These are phyloP conservation scores for Drosophila parabipectinata DNA, from an alignment of 1,140 invertebrate genomes.

Conservation along the genomic window DNA sequence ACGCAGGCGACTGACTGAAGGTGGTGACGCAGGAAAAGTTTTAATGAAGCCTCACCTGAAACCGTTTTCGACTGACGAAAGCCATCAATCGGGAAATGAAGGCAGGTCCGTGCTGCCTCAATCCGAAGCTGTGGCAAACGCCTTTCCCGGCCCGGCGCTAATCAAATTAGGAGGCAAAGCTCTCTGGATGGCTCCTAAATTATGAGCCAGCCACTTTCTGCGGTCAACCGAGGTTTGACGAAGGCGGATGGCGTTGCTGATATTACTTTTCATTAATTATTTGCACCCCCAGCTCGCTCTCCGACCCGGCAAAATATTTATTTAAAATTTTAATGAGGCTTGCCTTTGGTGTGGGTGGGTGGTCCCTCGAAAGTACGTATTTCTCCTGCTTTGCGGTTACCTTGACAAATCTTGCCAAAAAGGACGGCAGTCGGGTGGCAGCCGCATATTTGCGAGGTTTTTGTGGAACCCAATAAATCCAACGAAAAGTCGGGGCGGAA, in stretches of 20 bases:
- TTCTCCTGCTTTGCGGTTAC: slow-evolving; percentile 25
- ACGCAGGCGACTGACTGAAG: slow-evolving; percentile 4
- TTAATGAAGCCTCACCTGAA: slow-evolving; percentile 43
- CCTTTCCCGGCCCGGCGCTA: slow-evolving; percentile 28
- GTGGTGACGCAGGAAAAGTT: slow-evolving; percentile 33
- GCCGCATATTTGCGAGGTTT: slow-evolving; percentile 41
- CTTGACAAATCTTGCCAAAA: slow-evolving; percentile 38
- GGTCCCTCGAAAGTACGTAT: slow-evolving; percentile 18
- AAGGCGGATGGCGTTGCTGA: slow-evolving; percentile 40
- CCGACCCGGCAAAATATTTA: slow-evolving; percentile 40
- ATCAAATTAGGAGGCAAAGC: slow-evolving; percentile 50
- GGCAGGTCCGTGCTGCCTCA: slow-evolving; percentile 8
- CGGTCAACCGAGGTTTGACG: slow-evolving; percentile 48
- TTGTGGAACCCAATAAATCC: slow-evolving; percentile 18
- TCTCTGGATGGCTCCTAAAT: slow-evolving; percentile 16
- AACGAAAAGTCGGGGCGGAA: slow-evolving; percentile 11
- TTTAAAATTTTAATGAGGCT: slow-evolving; percentile 53
- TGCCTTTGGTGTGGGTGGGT: slow-evolving; percentile 21
- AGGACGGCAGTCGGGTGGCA: neutral
- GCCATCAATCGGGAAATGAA: slow-evolving; percentile 44
- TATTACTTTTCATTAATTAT: slow-evolving; percentile 54
- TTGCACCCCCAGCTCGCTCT: slow-evolving; percentile 35
- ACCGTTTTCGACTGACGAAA: slow-evolving; percentile 25
- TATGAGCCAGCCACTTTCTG: slow-evolving; percentile 47
- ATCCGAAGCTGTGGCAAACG: slow-evolving; percentile 35